Percentiles rank a stretch among this genome's conserved stretches.
phyloP scores from a whole-genome alignment of 2,888 invertebrate genomes.

The Mantis religiosa region DNA sequence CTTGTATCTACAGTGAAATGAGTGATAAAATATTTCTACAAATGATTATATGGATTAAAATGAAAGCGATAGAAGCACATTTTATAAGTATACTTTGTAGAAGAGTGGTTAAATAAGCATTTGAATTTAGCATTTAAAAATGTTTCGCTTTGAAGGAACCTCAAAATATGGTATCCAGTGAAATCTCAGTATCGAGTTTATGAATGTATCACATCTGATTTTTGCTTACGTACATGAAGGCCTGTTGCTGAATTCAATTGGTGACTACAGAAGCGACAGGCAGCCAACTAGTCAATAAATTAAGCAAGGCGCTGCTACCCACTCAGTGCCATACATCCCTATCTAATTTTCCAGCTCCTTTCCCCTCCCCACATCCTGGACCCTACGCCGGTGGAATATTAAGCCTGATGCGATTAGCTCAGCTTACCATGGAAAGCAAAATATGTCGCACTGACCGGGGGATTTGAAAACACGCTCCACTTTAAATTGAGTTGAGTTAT shows the following conservation, averaged over 20 bases:
- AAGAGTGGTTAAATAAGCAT: too few relatives aligned
- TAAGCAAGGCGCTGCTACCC: neutral
- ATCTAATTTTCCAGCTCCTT: neutral
- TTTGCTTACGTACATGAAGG: too few relatives aligned
- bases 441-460: constrained; percentile 17
- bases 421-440: constrained; percentile 21
- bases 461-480: neutral
- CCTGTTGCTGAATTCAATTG: neutral
- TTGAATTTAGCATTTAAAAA: too few relatives aligned
- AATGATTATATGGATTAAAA: too few relatives aligned
- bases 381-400: constrained; percentile 21
- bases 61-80: too few relatives aligned
- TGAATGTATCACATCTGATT: too few relatives aligned
- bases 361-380: neutral
- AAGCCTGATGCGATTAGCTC: constrained; percentile 27
- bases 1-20: too few relatives aligned
- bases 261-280: neutral
- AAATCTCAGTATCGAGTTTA: too few relatives aligned
- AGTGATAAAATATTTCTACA: too few relatives aligned
- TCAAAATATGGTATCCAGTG: too few relatives aligned
- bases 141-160: too few relatives aligned
- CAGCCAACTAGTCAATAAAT: neutral
- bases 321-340: neutral
- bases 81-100: too few relatives aligned
- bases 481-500: neutral